Evolutionary conservation across 2,888 invertebrate species (phyloP), one percentile per base, ranked within the genome.

Genomic region (Drosophila kanekoi): DNA sequence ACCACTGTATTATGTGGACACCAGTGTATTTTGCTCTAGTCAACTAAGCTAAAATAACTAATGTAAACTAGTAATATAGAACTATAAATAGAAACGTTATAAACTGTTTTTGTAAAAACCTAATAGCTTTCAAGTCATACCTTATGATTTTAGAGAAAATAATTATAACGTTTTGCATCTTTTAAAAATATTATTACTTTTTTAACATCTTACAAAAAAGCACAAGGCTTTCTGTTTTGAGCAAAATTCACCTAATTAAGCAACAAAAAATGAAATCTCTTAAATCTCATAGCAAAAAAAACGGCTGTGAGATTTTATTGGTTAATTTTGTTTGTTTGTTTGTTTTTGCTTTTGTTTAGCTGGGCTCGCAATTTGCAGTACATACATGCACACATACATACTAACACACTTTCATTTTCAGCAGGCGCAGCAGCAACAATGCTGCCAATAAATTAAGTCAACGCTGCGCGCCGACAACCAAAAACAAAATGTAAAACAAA

Each of bases 361-460:
- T 62, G 77, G 28, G 67, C 67, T 51, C 62, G 59, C 47, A 75
- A 67, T 71, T 78, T 74, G 62, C 74, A 51, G 61, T 51, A 49
- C 44, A 57, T 51, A 37, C 53, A 53, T 10, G 18, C 40, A 60
- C 13, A 45, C 51, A 66, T 40, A 41, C 20, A 63, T 63, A 60
- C 51, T 67, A 81, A 73, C 81, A 79, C 77, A 83, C 82, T 83
- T 83, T 85, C 82, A 82, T 83, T 85, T 85, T 83, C 76, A 66
- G 67, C 82, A 76, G 86, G 82, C 85, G 71, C 72, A 82, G 66
- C 63, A 51, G 37, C 57, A 59, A 75, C 85, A 83, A 83, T 77
- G 76, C 72, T 72, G 78, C 72, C 59, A 81, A 84, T 86, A 86
- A 82, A 84, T 86, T 87, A 85, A 81, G 74, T 52, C 76, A 74